Base-by-base conservation (phyloP, 2,113 vertebrate species). In the Zeus faber region DNA sequence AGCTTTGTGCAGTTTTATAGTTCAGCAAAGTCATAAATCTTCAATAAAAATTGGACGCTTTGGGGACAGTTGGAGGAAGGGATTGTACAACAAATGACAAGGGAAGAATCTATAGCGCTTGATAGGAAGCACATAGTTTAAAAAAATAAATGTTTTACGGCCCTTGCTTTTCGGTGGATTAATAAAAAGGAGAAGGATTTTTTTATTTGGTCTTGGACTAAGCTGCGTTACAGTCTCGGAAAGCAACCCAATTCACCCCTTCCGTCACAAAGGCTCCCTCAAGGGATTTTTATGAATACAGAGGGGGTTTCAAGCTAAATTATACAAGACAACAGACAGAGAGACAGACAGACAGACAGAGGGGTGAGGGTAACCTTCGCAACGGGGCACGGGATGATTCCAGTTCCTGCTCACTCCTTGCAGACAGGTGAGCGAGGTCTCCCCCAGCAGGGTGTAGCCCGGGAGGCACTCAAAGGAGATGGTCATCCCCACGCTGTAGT, bases 361-460 rank as follows among this genome's bases (percentile, higher is more conserved):
- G n/a, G n/a, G n/a, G n/a, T n/a, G n/a, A n/a, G 1, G 46, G 72
- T 65, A 90, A 99, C 96, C 96, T 90, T 99, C 96, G 77, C 96
- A 99, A 74, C 94, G 93, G 22, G 96, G 96, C 18, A 99, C 82
- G 9, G 94, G 94, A 76, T 97, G 90, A 82, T 99, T 98, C 96
- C 96, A 99, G 17, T 97, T 98, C 57, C 96, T 91, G 77, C 96
- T 99, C 66, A 95, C 76, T 67, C 96, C 96, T 25, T 98, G 96
- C 55, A 97, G 92, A 67, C 96, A 99, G 27, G 96, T 98, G 61
- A 99, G 92, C 3, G 94, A 95, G 26, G 94, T 88, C 72, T 95
- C 91, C 49, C 96, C 96, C 49, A 95, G 91, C 62, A 99, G 81
- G 0, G 94, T 93, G 68, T 98, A 99, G 41, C 96, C 96, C 35